These are phyloP conservation scores for Apeira syringaria DNA, from an alignment of 2,888 invertebrate species.

Conservation along the genomic window DNA sequence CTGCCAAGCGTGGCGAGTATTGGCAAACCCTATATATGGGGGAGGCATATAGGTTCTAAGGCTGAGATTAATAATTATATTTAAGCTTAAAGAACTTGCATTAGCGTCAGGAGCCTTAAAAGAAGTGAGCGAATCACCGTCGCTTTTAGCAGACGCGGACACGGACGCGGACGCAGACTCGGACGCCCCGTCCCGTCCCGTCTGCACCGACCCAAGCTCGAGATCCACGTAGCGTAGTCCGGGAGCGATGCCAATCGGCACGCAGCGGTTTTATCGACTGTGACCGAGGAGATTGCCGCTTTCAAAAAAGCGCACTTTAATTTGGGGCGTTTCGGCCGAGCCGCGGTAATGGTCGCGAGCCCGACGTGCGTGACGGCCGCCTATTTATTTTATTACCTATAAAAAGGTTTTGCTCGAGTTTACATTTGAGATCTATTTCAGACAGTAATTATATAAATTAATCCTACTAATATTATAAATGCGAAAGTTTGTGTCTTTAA, in stretches of 20 bases:
- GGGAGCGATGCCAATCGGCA: constrained; percentile 67
- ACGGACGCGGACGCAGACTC: too few species aligned
- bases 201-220: constrained; percentile 7
- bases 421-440: constrained; percentile 28
- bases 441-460: constrained; percentile 15
- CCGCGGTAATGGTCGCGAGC: constrained; percentile 50
- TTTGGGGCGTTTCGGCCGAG: constrained; percentile 70
- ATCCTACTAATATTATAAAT: too few species aligned
- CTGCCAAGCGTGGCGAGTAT: too few species aligned
- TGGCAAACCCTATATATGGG: too few species aligned
- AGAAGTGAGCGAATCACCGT: background rate
- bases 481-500: too few species aligned
- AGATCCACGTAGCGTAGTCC: constrained; percentile 46
- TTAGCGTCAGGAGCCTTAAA: too few species aligned
- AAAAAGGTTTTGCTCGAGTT: constrained; percentile 57
- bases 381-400: constrained; percentile 78
- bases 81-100: too few species aligned
- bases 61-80: too few species aligned
- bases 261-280: constrained; percentile 78
- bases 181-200: too few species aligned
- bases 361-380: constrained; percentile 69
- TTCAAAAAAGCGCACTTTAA: constrained; percentile 79
- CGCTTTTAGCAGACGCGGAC: too few species aligned
- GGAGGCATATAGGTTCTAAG: too few species aligned
- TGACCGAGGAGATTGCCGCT: constrained; percentile 72